Evolutionary conservation across 2,888 invertebrate genomes (phyloP).

Genomic region (Lypha dubia): DNA sequence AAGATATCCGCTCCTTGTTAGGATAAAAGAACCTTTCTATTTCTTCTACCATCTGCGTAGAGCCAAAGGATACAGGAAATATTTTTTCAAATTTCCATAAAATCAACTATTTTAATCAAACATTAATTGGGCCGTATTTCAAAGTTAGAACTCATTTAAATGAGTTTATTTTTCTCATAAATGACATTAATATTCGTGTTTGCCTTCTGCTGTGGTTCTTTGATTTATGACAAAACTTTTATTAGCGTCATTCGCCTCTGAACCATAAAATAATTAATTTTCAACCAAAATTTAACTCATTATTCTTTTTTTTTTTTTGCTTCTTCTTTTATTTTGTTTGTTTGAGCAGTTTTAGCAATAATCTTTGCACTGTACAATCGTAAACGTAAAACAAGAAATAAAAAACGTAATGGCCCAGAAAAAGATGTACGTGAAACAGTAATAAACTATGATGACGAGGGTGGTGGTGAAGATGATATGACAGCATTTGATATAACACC

Average conservation of each 20-base stretch:
- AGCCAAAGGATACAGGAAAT: too few relatives aligned
- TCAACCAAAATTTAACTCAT: constrained; percentile 11
- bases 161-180: not conserved
- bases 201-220: constrained; percentile 1
- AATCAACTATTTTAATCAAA: too few relatives aligned
- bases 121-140: too few relatives aligned
- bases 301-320: constrained; percentile 16
- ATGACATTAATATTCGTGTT: not conserved
- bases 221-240: constrained; percentile 54
- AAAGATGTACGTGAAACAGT: constrained; percentile 99
- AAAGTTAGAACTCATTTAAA: too few relatives aligned
- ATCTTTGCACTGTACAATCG: constrained; percentile 98
- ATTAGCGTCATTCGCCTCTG: constrained; percentile 44
- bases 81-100: too few relatives aligned
- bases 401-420: constrained; percentile 97
- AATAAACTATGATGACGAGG: constrained; percentile 99
- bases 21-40: too few relatives aligned
- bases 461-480: constrained; percentile 99
- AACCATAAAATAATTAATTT: constrained; percentile 64
- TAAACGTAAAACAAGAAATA: constrained; percentile 90
- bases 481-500: constrained; percentile 99
- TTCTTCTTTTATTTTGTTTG: too few relatives aligned
- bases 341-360: constrained; percentile 91
- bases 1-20: too few relatives aligned
- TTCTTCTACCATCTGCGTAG: too few relatives aligned